Evolutionary conservation across 2,888 invertebrate genomes (phyloP), one percentile per base, ranked within the genome.

Genomic region (Endotricha flammealis): DNA sequence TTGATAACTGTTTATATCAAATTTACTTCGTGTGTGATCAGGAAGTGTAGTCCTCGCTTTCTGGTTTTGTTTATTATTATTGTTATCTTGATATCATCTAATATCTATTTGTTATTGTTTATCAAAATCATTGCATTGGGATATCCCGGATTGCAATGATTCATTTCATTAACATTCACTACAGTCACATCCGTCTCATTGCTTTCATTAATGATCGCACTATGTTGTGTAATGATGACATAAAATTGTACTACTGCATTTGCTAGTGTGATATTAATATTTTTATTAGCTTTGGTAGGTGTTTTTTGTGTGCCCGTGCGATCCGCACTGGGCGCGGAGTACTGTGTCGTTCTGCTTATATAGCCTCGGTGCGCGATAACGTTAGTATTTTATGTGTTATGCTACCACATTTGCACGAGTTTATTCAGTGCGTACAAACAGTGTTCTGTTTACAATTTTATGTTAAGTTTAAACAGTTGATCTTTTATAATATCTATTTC

Each of bases 321-420:
- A 81, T 83, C 83, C 85, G 78, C 80, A 85, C 81, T 85, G 83
- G 76, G 75, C 83, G 48, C 32, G 31, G 64, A 53, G 29, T 9
- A 20, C 32, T 9, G 17, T 43, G 31, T 39, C 35, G 48, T 12
- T 24, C 33, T 42, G 43, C 60, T 77, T 81, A 41, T 81, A 83
- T 80, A 82, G 53, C 52, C 69, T 80, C 68, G 59, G 61, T 49
- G 25, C 33, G 36, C 23, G 50, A 49, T 53, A 53, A 52, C 36
- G 24, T 12, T n/a, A 12, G 17, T 30, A 24, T 34, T 36, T 38
- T 39, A 27, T 7, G 12, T 22, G 17, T 3, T 30, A 33, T 6
- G 17, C n/a, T 3, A 14, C 17, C 13, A 37, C 27, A 27, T 23
- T 17, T 13, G 16, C 11, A 27, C 22, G 12, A 31, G 29, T 37